Conservation (phyloP, 2,113 vertebrate species). For the Nothocercus nigrocapillus region DNA sequence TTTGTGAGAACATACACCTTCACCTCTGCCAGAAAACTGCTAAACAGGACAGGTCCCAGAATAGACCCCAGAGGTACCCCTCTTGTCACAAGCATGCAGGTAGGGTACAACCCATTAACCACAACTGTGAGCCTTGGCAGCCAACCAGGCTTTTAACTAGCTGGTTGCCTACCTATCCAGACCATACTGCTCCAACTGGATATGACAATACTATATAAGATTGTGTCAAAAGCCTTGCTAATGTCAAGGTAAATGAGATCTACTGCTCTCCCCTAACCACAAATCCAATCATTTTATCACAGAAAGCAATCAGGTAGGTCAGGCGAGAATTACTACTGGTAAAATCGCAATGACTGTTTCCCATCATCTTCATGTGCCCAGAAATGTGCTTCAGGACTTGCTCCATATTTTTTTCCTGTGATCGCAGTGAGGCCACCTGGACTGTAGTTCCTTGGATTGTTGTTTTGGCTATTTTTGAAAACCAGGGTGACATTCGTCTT, state of each 20-base stretch:
- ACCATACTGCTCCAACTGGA: neutral
- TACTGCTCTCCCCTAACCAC: neutral
- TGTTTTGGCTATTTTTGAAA: neutral
- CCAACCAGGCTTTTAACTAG: neutral
- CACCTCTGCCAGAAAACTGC: neutral
- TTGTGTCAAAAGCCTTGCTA: neutral
- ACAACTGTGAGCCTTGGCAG: neutral
- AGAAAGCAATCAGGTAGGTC: neutral
- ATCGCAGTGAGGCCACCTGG: neutral
- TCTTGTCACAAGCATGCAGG: neutral
- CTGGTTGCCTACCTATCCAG: neutral
- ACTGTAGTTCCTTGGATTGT: neutral
- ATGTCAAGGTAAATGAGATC: neutral
- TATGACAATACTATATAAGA: neutral
- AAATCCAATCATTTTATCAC: neutral
- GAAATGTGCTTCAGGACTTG: neutral
- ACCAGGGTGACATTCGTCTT: neutral
- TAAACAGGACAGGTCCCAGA: neutral
- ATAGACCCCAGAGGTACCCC: neutral
- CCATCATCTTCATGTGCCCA: neutral
- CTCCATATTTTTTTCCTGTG: neutral
- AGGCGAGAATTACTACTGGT: neutral
- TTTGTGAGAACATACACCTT: neutral
- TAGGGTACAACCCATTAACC: neutral
- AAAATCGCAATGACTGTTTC: neutral